Conservation (phyloP, 2,888 invertebrate genomes). For the Zygothrica quintamaculata region DNA sequence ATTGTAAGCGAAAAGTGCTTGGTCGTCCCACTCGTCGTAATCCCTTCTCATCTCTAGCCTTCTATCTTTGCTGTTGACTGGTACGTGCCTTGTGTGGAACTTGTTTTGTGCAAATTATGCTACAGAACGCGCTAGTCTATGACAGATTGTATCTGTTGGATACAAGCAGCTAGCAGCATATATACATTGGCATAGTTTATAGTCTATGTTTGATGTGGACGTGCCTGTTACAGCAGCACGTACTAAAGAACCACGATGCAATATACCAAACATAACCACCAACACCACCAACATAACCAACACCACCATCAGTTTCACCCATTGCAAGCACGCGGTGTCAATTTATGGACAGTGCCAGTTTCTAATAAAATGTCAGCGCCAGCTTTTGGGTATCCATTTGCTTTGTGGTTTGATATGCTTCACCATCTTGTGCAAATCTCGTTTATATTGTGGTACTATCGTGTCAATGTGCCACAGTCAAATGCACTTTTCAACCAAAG, state of each 20-base stretch:
- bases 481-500: constrained; percentile 71
- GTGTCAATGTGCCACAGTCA: constrained; percentile 62
- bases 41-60: neutral
- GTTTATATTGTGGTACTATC: constrained; percentile 67
- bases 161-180: no score
- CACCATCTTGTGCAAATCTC: constrained; percentile 65
- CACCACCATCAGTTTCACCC: constrained; percentile 10
- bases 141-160: constrained; percentile 73
- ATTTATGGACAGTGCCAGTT: constrained; percentile 66
- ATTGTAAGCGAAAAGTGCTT: constrained; percentile 33
- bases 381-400: constrained; percentile 35
- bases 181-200: constrained; percentile 26
- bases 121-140: constrained; percentile 59
- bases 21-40: constrained; percentile 12
- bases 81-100: constrained; percentile 52
- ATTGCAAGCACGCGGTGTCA: constrained; percentile 54
- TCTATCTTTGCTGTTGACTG: constrained; percentile 3
- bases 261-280: neutral
- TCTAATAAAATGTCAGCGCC: constrained; percentile 63
- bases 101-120: constrained; percentile 71
- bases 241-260: constrained; percentile 21
- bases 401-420: constrained; percentile 32
- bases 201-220: constrained; percentile 21
- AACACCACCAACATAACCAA: neutral
- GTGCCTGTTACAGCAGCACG: constrained; percentile 52